phyloP scores from a whole-genome alignment of 2,888 invertebrate genomes.

The Dastarcus helophoroides region DNA sequence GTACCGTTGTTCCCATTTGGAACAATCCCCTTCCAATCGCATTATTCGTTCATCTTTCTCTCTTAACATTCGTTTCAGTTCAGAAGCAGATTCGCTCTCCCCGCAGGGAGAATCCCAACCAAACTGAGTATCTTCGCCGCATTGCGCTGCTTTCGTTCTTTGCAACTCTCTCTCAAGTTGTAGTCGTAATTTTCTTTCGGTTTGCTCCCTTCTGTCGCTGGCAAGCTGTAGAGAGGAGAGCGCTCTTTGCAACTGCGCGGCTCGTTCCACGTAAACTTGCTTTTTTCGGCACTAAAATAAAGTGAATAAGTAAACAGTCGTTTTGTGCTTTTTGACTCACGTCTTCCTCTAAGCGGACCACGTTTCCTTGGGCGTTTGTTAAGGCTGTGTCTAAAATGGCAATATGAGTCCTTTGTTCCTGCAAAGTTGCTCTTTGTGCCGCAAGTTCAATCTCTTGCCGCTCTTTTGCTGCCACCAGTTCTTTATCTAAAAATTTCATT shows the following conservation, averaged over 20 bases:
- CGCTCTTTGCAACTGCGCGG: conserved; percentile 72
- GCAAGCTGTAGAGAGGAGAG: conserved; percentile 71
- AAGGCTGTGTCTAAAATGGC: conserved; percentile 86
- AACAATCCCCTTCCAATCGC: conserved; percentile 66
- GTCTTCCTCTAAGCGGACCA: conserved; percentile 80
- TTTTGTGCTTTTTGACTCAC: conserved; percentile 41
- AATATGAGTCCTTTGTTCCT: conserved; percentile 86
- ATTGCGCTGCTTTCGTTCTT: conserved; percentile 35
- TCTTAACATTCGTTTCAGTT: conserved; percentile 50
- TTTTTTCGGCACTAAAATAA: conserved; percentile 62
- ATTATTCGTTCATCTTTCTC: conserved; percentile 62
- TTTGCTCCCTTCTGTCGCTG: conserved; percentile 74
- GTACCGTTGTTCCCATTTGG: conserved; percentile 78
- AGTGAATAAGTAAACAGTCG: not conserved
- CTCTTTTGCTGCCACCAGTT: conserved; percentile 79
- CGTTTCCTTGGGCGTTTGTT: conserved; percentile 81
- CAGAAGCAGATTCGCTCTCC: conserved; percentile 46
- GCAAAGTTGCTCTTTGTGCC: conserved; percentile 77
- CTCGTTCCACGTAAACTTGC: conserved; percentile 73
- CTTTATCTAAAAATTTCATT: conserved; percentile 71
- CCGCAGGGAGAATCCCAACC: conserved; percentile 34
- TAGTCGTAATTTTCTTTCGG: conserved; percentile 70
- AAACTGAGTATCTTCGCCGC: conserved; percentile 22
- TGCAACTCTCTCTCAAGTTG: conserved; percentile 79
- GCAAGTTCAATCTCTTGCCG: conserved; percentile 84